A percentile compares a stretch with the other conserved stretches of the same genome.
phyloP scores from a whole-genome alignment of 1,140 invertebrate genomes.

The Pissodes strobi region DNA sequence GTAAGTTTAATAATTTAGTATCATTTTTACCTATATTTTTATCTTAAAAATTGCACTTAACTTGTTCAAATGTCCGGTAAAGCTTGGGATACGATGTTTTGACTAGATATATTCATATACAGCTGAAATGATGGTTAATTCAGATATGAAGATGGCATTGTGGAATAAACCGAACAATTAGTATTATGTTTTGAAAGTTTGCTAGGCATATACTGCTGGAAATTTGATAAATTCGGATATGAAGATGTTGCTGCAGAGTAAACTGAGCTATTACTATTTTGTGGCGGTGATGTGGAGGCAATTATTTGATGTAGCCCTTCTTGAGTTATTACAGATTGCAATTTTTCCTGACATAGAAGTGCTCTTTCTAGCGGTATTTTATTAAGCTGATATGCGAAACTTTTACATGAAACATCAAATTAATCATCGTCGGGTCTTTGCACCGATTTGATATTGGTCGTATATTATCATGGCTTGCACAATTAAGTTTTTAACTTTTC shows the following conservation, averaged over 20 bases:
- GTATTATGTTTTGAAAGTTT: neutral
- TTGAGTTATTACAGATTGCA: conserved; percentile 10
- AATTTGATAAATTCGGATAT: neutral
- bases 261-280: neutral
- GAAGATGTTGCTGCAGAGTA: neutral
- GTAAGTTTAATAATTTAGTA: neutral
- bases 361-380: neutral
- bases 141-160: neutral
- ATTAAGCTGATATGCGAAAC: conserved; percentile 2
- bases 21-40: neutral
- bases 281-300: neutral
- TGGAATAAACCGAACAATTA: neutral
- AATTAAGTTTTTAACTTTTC: neutral
- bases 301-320: no score
- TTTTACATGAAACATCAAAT: neutral
- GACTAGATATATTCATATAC: no score
- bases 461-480: neutral
- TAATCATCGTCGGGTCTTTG: neutral
- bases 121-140: neutral
- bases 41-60: neutral
- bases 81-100: neutral
- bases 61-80: neutral
- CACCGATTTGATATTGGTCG: conserved; percentile 2
- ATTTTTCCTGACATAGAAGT: conserved; percentile 1
- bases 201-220: neutral